Conservation (phyloP, 1,140 invertebrate species). For the Drosophila sp. region DNA sequence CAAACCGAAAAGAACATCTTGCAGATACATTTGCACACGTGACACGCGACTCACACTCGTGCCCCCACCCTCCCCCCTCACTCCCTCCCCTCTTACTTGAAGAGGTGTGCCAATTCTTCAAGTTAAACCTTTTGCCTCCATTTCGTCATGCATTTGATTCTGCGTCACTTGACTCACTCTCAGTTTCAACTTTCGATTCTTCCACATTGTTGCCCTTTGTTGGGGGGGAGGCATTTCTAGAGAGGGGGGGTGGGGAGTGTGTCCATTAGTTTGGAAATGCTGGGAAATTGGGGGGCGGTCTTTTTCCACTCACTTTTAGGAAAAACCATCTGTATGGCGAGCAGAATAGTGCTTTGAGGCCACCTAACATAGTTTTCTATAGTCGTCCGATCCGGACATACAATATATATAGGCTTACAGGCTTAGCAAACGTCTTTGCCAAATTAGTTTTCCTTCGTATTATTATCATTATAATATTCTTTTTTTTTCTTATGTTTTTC, state of each 20-base stretch:
- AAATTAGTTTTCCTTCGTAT: slow-evolving; percentile 49
- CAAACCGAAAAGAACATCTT: slow-evolving; percentile 8
- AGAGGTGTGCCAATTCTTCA: slow-evolving; percentile 53
- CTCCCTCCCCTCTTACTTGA: not conserved
- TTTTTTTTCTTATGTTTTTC: slow-evolving; percentile 16
- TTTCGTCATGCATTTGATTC: not conserved
- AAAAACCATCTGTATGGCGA: too few species aligned
- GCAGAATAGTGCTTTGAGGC: too few species aligned
- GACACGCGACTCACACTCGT: not conserved
- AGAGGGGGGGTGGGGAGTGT: not conserved
- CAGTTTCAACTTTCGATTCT: not conserved
- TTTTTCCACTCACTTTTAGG: too few species aligned
- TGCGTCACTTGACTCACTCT: not conserved
- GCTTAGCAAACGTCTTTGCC: slow-evolving; percentile 12
- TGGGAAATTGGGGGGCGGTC: too few species aligned
- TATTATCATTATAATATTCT: slow-evolving; percentile 34
- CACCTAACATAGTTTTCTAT: too few species aligned
- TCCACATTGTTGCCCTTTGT: too few species aligned
- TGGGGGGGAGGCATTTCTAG: too few species aligned
- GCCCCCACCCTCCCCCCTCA: too few species aligned
- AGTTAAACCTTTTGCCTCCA: slow-evolving; percentile 48
- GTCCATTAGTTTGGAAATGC: not conserved
- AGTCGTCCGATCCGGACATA: too few species aligned
- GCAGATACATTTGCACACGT: slow-evolving; percentile 33
- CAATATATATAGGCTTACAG: too few species aligned